Base-by-base conservation (phyloP, 2,113 vertebrate species). In the Zosterops hypoxanthus region DNA sequence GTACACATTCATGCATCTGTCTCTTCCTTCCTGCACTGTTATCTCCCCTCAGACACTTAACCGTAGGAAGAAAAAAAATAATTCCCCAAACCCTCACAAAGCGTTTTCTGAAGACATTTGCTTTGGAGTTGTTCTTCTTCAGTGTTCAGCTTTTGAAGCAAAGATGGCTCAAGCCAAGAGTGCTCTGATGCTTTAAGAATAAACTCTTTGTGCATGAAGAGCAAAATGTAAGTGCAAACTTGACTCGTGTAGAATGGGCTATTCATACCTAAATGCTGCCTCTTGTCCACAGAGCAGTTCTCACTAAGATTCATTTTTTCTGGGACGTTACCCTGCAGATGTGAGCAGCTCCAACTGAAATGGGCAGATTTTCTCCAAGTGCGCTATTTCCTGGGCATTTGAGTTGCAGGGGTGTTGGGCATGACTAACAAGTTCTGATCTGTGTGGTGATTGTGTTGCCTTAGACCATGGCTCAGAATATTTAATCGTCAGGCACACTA, bases 151-250 rank as follows among this genome's bases (percentile, higher is more conserved):
- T 94, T 94, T 93, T 97, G 92, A 96, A 86, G 90, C 83, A 92
- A 90, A 94, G 90, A 84, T 92, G 61, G 72, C 86, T 84, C 86
- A 88, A 88, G 92, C 94, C 95, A 97, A 95, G 93, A 68, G 76
- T 61, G 77, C 72, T 93, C 92, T 92, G 82, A 92, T 90, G 85
- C 92, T 86, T 96, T 94, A 86, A 96, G 94, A 96, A 97, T 94
- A 95, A 88, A 83, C 65, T 75, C 88, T 88, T 96, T 96, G 93
- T 97, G 65, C 78, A 57, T 88, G 88, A 94, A 94, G 90, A 97
- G 93, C 86, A 93, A 94, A 90, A 94, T 92, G 49, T 93, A 94
- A 96, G 95, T 86, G 83, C 80, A 92, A 68, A 94, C 94, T 96
- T 82, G 92, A 96, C 93, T 96, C 10, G 5, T 88, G 65, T 53